Percentiles rank a stretch among this genome's conserved stretches.
Conservation (phyloP, 2,888 invertebrate species). For the Abscondita cerata region DNA sequence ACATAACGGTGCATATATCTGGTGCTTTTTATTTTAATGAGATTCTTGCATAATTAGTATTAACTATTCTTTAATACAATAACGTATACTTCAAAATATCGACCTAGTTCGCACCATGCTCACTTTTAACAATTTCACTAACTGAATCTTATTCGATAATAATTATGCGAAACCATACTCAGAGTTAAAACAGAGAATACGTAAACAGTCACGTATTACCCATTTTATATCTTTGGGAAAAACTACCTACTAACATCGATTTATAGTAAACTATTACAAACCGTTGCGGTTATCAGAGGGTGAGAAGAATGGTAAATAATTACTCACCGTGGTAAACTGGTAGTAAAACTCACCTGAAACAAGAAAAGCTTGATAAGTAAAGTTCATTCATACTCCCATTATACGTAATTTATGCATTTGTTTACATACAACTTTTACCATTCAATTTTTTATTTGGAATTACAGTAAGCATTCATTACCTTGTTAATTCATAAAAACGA, state of each 20-base stretch:
- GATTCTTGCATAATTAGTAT: conserved; percentile 29
- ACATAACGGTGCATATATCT: conserved; percentile 23
- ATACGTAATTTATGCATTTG: too few relatives aligned
- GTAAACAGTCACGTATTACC: conserved; percentile 33
- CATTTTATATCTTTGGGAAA: conserved; percentile 31
- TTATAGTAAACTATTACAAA: conserved; percentile 26
- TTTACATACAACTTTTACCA: too few relatives aligned
- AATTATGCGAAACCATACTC: conserved; percentile 38
- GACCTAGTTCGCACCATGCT: too few relatives aligned
- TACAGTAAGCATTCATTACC: too few relatives aligned
- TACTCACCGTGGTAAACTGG: conserved; percentile 11
- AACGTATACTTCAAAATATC: background rate
- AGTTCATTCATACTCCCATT: conserved; percentile 7
- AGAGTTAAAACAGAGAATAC: conserved; percentile 43
- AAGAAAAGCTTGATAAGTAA: conserved; percentile 12
- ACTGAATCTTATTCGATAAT: conserved; percentile 35
- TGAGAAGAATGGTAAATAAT: conserved; percentile 7
- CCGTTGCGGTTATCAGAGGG: conserved; percentile 19
- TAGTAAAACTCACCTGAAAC: conserved; percentile 26
- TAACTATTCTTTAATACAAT: background rate
- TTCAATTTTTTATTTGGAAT: too few relatives aligned
- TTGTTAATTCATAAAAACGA: too few relatives aligned
- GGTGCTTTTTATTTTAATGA: conserved; percentile 22
- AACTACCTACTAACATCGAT: conserved; percentile 38
- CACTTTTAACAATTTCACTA: too few relatives aligned